phyloP scores from a whole-genome alignment of 2,888 invertebrate genomes.

The Hybos culiciformis region DNA sequence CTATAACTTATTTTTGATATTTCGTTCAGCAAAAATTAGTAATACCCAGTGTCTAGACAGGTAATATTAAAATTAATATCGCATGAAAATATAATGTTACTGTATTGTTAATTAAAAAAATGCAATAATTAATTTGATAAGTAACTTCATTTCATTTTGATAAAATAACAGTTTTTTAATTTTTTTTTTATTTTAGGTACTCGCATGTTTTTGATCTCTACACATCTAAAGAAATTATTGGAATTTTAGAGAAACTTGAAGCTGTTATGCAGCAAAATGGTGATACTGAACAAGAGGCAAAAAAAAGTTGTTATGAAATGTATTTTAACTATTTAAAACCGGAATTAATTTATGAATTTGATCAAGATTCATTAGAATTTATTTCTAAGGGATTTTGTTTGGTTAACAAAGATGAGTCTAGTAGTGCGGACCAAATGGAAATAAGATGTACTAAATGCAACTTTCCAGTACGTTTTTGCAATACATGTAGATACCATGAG shows the following conservation, averaged over 20 bases:
- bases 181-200: constrained; percentile 33
- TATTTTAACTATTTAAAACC: constrained; percentile 35
- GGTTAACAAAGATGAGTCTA: constrained; percentile 21
- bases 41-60: constrained; percentile 23
- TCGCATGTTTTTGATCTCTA: constrained; percentile 32
- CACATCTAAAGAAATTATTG: constrained; percentile 29
- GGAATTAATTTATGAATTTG: constrained; percentile 35
- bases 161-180: too few relatives aligned
- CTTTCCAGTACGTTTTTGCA: constrained; percentile 32
- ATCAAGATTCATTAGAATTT: constrained; percentile 31
- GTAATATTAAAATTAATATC: too few relatives aligned
- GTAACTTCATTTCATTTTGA: too few relatives aligned
- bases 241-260: constrained; percentile 26
- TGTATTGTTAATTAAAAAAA: too few relatives aligned
- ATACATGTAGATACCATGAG: constrained; percentile 29
- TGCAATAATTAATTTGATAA: too few relatives aligned
- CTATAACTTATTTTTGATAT: constrained; percentile 33
- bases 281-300: constrained; percentile 26
- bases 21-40: constrained; percentile 32
- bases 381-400: constrained; percentile 30
- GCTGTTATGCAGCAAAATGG: constrained; percentile 32
- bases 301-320: constrained; percentile 32
- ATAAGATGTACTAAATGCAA: constrained; percentile 30
- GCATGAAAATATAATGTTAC: too few relatives aligned
- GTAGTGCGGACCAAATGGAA: constrained; percentile 17